Conservation (phyloP, 2,113 vertebrate species). For the Anguilla japonica region DNA sequence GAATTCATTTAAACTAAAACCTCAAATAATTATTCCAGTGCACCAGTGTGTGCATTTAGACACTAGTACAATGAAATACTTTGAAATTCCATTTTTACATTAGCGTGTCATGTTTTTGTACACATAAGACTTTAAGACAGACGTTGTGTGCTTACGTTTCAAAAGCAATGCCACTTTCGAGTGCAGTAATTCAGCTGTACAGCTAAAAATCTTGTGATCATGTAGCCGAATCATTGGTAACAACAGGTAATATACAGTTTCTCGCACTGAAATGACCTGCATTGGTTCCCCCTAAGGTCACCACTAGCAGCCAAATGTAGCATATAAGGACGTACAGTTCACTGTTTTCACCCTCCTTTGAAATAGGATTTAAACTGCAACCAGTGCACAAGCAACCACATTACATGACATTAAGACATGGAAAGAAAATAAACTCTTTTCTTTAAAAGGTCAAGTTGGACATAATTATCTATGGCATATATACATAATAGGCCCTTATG, state of each 20-base stretch:
- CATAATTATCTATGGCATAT: not conserved
- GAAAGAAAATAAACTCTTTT: not conserved
- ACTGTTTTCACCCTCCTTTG: not conserved
- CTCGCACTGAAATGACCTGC: not conserved
- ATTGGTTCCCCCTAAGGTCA: not conserved
- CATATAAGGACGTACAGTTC: not conserved
- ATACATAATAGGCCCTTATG: not conserved
- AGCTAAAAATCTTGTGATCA: not conserved
- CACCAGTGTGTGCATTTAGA: not conserved
- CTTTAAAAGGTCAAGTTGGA: not conserved
- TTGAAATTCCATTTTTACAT: no score
- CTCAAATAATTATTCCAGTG: not conserved
- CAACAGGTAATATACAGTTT: not conserved
- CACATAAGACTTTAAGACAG: no score
- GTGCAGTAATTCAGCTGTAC: not conserved
- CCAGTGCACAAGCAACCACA: not conserved
- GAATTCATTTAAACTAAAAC: no score
- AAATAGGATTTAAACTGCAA: not conserved
- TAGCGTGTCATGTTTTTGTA: no score
- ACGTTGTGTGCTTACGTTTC: not conserved
- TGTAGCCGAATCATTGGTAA: not conserved
- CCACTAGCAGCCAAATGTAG: not conserved
- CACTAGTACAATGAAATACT: not conserved
- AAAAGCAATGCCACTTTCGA: not conserved
- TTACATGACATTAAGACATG: slow-evolving; percentile 19